A percentile compares a stretch with the other conserved stretches of the same genome.
Evolutionary conservation across 2,113 vertebrate genomes (phyloP).

Genomic region (Leptodactylus fuscus): DNA sequence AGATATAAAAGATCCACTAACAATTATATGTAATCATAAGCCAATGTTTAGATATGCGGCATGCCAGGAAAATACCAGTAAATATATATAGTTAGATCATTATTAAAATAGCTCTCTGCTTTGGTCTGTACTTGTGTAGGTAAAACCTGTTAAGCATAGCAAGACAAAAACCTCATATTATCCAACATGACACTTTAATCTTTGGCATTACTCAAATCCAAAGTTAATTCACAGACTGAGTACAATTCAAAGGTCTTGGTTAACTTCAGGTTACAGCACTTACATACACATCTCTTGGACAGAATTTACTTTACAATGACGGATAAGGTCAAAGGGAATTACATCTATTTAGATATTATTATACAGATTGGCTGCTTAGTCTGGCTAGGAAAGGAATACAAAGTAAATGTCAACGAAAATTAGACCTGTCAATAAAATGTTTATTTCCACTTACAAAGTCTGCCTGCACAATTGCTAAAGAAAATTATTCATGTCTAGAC

Average conservation of each 20-base stretch:
- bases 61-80: too few relatives aligned
- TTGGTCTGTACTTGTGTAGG: not conserved
- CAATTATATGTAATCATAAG: too few relatives aligned
- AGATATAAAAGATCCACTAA: too few relatives aligned
- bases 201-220: not conserved
- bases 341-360: conserved; percentile 12
- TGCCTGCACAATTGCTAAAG: conserved; percentile 28
- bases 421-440: conserved; percentile 51
- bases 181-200: not conserved
- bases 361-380: conserved; percentile 4
- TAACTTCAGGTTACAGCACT: conserved; percentile 8
- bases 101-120: too few relatives aligned
- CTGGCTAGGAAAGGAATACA: conserved; percentile 9
- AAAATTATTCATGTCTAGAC: conserved; percentile 60
- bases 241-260: not conserved
- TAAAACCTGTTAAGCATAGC: not conserved
- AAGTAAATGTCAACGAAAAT: conserved; percentile 30
- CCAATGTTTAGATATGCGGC: too few relatives aligned
- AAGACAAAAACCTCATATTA: not conserved
- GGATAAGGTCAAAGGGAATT: not conserved
- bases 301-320: conserved; percentile 13
- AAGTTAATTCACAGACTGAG: not conserved
- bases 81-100: too few relatives aligned
- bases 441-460: conserved; percentile 43
- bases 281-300: not conserved